Evolutionary conservation across 2,113 vertebrate genomes (phyloP).

Genomic region (Chauna torquata): DNA sequence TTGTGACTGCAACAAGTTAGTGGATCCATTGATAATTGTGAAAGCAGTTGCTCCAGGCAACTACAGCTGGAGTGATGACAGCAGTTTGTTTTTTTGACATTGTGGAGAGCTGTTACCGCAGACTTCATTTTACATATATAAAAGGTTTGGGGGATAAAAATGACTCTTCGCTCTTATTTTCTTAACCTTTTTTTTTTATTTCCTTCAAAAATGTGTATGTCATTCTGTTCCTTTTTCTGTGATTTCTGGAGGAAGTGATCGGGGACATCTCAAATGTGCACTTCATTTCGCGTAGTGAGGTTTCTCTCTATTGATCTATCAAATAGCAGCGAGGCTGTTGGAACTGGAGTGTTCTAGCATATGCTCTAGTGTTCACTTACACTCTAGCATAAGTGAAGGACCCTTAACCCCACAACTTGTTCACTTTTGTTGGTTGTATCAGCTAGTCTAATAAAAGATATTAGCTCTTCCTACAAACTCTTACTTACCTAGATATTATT

Average conservation of each 20-base stretch:
- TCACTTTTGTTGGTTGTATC: not conserved
- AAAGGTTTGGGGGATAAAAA: not conserved
- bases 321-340: not conserved
- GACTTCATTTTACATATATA: not conserved
- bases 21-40: constrained; percentile 24
- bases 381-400: not conserved
- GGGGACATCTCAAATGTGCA: not conserved
- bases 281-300: not conserved
- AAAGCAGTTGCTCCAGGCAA: constrained; percentile 44
- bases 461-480: not conserved
- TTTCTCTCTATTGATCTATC: not conserved
- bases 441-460: constrained; percentile 13
- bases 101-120: not conserved
- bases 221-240: not conserved
- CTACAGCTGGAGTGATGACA: constrained; percentile 9
- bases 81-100: not conserved
- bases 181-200: not conserved
- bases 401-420: constrained; percentile 37
- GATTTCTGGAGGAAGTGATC: not conserved
- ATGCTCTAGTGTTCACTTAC: constrained; percentile 21
- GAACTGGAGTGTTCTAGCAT: constrained; percentile 28
- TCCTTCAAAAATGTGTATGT: not conserved
- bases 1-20: not conserved
- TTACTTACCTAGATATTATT: not conserved
- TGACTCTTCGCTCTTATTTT: not conserved